A percentile compares a stretch with the other conserved stretches of the same genome.
phyloP scores from a whole-genome alignment of 1,140 invertebrate genomes.

The Cardiocondyla obscurior region DNA sequence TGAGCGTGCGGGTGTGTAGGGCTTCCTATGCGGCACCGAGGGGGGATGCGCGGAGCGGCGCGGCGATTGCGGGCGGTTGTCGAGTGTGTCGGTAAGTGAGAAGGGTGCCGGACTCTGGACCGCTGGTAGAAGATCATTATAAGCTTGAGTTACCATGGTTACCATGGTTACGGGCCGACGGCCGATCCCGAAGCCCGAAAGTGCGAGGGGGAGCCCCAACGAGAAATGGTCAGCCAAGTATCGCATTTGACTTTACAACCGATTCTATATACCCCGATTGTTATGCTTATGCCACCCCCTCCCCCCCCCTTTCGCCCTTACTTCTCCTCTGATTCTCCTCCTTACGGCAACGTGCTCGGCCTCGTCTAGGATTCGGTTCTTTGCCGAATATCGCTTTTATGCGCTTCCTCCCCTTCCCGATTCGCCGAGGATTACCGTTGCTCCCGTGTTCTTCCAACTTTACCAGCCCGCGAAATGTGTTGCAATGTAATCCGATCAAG shows the following conservation, averaged over 20 bases:
- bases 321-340: not conserved
- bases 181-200: conserved; percentile 68
- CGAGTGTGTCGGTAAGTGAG: conserved; percentile 80
- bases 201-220: conserved; percentile 71
- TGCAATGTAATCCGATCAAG: conserved; percentile 22
- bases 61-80: conserved; percentile 77
- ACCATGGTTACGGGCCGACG: conserved; percentile 80
- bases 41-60: conserved; percentile 51
- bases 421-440: conserved; percentile 30
- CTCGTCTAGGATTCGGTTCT: conserved; percentile 36
- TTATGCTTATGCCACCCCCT: conserved; percentile 75
- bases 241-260: conserved; percentile 82
- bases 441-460: conserved; percentile 25
- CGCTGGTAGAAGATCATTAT: conserved; percentile 82
- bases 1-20: conserved; percentile 67
- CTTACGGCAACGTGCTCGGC: not conserved
- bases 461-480: conserved; percentile 4
- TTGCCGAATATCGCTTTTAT: conserved; percentile 35
- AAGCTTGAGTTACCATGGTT: conserved; percentile 82
- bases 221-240: conserved; percentile 81
- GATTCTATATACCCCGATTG: conserved; percentile 76
- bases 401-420: not conserved
- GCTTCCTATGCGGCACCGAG: conserved; percentile 43
- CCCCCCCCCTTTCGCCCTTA: not conserved
- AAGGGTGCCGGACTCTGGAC: conserved; percentile 77